These are phyloP conservation scores for Pipistrellus pipistrellus DNA, from an alignment of 2,797 vertebrate genomes.

Conservation along the genomic window DNA sequence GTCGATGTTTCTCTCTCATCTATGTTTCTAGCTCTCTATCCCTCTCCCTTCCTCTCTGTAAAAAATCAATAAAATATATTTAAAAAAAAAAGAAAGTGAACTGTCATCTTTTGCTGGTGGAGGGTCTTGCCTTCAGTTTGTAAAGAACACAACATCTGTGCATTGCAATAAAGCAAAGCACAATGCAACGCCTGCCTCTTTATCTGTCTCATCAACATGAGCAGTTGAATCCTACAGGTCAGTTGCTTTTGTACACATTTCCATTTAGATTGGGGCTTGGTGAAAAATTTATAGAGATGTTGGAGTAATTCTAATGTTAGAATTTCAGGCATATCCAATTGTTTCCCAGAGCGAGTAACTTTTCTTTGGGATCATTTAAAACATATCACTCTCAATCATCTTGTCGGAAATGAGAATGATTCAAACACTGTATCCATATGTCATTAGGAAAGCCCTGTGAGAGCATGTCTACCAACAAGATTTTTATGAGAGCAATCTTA, in stretches of 20 bases:
- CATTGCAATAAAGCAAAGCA: background rate
- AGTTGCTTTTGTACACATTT: background rate
- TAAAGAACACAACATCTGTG: background rate
- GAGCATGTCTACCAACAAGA: background rate
- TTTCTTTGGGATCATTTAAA: background rate
- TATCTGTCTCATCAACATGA: background rate
- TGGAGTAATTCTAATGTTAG: background rate
- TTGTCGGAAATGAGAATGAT: constrained; percentile 24
- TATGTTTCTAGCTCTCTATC: no score
- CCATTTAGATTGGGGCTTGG: constrained; percentile 1
- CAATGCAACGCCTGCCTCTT: background rate
- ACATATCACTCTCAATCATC: background rate
- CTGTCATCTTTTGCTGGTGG: background rate
- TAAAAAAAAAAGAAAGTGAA: background rate
- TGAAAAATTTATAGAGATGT: background rate
- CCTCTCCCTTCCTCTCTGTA: no score
- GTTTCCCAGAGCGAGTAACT: background rate
- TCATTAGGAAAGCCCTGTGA: background rate
- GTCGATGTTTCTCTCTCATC: no score
- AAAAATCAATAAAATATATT: no score
- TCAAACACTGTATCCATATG: background rate
- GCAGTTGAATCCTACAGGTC: background rate
- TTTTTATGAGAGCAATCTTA: background rate
- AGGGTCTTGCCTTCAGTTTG: background rate
- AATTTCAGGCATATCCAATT: constrained; percentile 32